Conservation (phyloP, 2,113 vertebrate species). For the Ophthalmotilapia sp. region DNA sequence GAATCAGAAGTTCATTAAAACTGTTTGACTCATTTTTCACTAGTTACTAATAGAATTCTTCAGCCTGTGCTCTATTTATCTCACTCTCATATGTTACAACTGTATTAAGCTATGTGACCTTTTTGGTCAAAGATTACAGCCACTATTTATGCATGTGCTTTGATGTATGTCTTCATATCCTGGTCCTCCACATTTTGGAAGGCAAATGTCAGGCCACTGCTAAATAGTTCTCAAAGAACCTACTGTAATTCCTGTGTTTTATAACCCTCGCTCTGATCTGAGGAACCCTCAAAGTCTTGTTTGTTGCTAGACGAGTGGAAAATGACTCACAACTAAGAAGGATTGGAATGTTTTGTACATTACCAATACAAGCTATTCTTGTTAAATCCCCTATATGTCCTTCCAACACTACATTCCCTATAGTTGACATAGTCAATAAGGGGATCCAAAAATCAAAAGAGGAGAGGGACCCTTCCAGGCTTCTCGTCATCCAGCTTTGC, state of each 20-base stretch:
- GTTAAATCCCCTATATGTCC: slow-evolving; percentile 6
- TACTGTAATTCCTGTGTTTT: background rate
- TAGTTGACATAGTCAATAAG: slow-evolving; percentile 32
- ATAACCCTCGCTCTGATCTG: background rate
- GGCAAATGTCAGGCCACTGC: background rate
- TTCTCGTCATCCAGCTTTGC: background rate
- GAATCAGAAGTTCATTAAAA: background rate
- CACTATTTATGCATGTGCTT: slow-evolving; percentile 32
- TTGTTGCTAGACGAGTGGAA: slow-evolving; percentile 37
- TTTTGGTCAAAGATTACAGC: background rate
- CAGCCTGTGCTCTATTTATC: background rate
- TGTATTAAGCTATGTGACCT: background rate
- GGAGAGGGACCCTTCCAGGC: slow-evolving; percentile 24
- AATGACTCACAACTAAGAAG: slow-evolving; percentile 33
- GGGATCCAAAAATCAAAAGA: slow-evolving; percentile 32
- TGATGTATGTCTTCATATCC: background rate
- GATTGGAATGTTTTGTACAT: slow-evolving; percentile 29
- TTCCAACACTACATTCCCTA: slow-evolving; percentile 44
- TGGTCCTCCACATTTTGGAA: background rate
- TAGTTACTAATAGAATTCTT: background rate
- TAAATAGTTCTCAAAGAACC: slow-evolving; percentile 16
- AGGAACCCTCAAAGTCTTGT: slow-evolving; percentile 3
- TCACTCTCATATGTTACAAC: background rate
- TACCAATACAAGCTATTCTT: slow-evolving; percentile 32
- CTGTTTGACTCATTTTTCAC: background rate